Evolutionary conservation across 1,140 invertebrate species (phyloP), one percentile per base, ranked within the genome.

Genomic region (Lysiphlebus fabarum): DNA sequence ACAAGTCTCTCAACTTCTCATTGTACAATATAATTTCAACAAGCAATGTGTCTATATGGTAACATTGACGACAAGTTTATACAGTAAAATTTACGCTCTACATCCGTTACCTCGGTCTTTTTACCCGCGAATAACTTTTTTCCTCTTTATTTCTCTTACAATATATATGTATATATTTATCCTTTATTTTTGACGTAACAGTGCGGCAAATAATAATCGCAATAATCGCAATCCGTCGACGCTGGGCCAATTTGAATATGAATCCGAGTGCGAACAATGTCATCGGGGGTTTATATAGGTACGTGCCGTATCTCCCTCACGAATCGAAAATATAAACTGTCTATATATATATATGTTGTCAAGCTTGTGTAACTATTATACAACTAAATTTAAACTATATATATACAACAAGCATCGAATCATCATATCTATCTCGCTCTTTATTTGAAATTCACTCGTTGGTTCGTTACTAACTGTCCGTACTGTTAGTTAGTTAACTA

Each of bases 241-340:
- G 59, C 53, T 56, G 48, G 61, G 75, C 75, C 76, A 78, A 78
- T 78, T 78, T 78, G 76, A 78, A 78, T 78, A 78, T 78, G 76
- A 78, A 78, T 78, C 73, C 75, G 74, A 78, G 75, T 78, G 72
- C 74, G 76, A 78, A 78, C 76, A 78, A 78, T 78, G 76, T 76
- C 74, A 78, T 78, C 70, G 75, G 59, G 61, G 62, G 65, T 48
- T 53, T 63, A 58, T 64, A 62, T 61, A 62, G 63, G 63, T 76
- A 77, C 76, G 76, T 78, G 76, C 75, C 76, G 74, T 78, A 78
- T 78, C 76, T 77, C 75, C 76, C 76, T 74, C 72, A 76, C 67
- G 68, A 72, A 77, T 77, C 75, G 75, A 37, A 72, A 67, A 72
- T 40, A 38, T 26, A 26, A 26, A 26, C 17, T 26, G 17, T 26